Conservation (phyloP, 1,140 invertebrate species). For the Carcinoscorpius rotundicauda region DNA sequence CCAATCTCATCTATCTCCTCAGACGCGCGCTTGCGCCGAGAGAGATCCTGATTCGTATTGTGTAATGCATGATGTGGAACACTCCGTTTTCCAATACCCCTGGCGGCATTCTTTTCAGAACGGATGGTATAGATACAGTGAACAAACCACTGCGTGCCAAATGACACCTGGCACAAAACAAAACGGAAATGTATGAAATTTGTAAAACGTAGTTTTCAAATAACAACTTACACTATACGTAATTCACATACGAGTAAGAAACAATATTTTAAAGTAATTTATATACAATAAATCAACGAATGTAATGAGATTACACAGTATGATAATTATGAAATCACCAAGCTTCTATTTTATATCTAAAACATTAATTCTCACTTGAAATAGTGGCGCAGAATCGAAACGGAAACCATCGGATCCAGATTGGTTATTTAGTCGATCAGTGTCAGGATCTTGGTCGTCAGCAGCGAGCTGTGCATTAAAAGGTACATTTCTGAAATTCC, state of each 20-base stretch:
- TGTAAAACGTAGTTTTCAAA: no score
- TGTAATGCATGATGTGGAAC: slow-evolving; percentile 7
- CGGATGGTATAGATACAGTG: slow-evolving; percentile 34
- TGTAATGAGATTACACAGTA: no score
- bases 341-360: neutral
- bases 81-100: slow-evolving; percentile 26
- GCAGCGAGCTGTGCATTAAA: slow-evolving; percentile 30
- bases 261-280: no score
- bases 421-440: slow-evolving; percentile 25
- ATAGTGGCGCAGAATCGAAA: slow-evolving; percentile 32
- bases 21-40: slow-evolving; percentile 14
- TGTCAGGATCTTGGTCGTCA: slow-evolving; percentile 26
- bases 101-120: slow-evolving; percentile 23
- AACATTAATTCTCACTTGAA: slow-evolving; percentile 34
- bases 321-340: neutral
- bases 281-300: no score
- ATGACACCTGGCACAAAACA: slow-evolving; percentile 29
- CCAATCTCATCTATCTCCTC: slow-evolving; percentile 25
- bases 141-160: slow-evolving; percentile 34
- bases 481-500: slow-evolving; percentile 27
- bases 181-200: neutral
- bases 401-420: slow-evolving; percentile 34
- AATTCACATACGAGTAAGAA: no score
- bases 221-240: no score
- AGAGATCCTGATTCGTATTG: no score